A percentile compares a stretch with the other conserved stretches of the same genome.
Conservation (phyloP, 2,113 vertebrate genomes). For the Gambusia holbrooki region DNA sequence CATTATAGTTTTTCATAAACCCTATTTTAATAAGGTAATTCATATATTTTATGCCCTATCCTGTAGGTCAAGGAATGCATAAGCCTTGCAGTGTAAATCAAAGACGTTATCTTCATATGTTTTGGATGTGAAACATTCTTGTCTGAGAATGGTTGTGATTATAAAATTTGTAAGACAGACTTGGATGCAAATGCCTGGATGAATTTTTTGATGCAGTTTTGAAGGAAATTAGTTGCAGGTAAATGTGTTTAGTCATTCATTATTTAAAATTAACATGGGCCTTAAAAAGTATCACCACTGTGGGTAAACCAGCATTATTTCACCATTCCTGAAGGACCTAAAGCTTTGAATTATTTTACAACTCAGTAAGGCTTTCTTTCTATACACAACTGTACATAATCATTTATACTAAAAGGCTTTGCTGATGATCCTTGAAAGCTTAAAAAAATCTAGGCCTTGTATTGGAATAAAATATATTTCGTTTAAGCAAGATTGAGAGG, state of each 20-base stretch:
- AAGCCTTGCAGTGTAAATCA: conserved; percentile 25
- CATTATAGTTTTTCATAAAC: conserved; percentile 13
- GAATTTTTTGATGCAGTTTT: conserved; percentile 20
- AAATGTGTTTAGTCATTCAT: conserved; percentile 22
- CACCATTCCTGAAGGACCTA: conserved; percentile 36
- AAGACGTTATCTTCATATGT: conserved; percentile 30
- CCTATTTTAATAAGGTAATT: conserved; percentile 59
- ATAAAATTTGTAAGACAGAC: conserved; percentile 15
- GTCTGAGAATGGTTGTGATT: conserved; percentile 28
- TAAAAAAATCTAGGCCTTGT: conserved; percentile 58
- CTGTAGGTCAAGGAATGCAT: conserved; percentile 49
- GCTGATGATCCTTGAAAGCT: conserved; percentile 32
- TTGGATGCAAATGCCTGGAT: conserved; percentile 19
- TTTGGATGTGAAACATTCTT: conserved; percentile 22
- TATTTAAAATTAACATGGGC: conserved; percentile 35
- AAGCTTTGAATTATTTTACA: conserved; percentile 38
- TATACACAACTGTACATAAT: conserved; percentile 31
- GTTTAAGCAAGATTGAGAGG: neutral
- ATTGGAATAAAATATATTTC: conserved; percentile 14
- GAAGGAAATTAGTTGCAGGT: conserved; percentile 5
- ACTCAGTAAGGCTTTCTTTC: conserved; percentile 15
- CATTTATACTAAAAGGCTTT: conserved; percentile 32
- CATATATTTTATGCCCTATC: conserved; percentile 56
- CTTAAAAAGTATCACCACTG: conserved; percentile 40
- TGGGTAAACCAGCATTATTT: conserved; percentile 57